Base-by-base conservation (phyloP, 2,113 vertebrate species). In the Mystacornis crossleyi region DNA sequence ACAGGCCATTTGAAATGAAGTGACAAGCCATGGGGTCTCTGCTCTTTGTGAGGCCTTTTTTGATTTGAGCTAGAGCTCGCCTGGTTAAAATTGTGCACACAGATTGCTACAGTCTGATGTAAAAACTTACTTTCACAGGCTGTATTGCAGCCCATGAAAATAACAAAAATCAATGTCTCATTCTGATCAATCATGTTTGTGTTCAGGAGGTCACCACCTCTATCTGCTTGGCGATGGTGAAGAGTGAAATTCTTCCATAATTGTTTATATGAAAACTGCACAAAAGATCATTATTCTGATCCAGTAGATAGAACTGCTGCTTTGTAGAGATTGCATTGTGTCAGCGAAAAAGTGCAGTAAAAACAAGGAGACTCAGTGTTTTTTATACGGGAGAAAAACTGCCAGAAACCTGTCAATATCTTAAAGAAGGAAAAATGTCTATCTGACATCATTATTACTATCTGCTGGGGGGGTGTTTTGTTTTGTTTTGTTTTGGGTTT, bases 1-100 rank as follows among this genome's bases (percentile, higher is more conserved):
- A 62, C 50, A 66, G 93, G 95, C 94, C 51, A 88, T 97, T 81
- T 89, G 71, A 81, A 93, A 93, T 92, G 23, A 90, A 75, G 48
- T 24, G 84, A 65, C 0, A 3, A 93, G 71, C 71, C 54, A 8
- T 51, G 54, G 45, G 62, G 79, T 88, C 58, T 91, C 36, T 0
- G 21, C 72, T 75, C n/a, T 92, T 74, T 74, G 42, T 78, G 73
- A 38, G 38, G 47, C 67, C 23, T 94, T 72, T 83, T 81, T 60
- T 75, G 24, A 86, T 94, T 57, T 90, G 53, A 88, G 42, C 78
- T 62, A 8, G 53, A 75, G 36, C 26, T 90, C 0, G 34, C 24
- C 67, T 91, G 28, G 38, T 89, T 85, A 48, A 81, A 90, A 60
- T 53, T 80, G 51, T 73, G 78, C 61, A 7, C 48, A 36, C n/a